Percentiles rank a stretch among this genome's conserved stretches.
phyloP scores from a whole-genome alignment of 2,113 vertebrate genomes.

The Corvus moneduloides region DNA sequence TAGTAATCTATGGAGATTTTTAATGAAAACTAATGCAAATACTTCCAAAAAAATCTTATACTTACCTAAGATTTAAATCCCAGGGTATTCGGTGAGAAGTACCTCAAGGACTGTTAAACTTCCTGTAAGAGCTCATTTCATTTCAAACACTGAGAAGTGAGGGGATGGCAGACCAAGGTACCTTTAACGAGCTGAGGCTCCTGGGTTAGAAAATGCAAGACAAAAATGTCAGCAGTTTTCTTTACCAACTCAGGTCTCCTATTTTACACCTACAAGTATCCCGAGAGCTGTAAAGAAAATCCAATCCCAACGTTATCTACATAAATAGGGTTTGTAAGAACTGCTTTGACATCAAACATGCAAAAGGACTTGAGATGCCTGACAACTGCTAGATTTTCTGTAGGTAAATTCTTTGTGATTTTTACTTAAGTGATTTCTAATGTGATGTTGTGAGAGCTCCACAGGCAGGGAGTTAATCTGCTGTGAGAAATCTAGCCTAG shows the following conservation, averaged over 20 bases:
- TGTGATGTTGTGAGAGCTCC: not conserved
- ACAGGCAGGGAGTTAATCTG: not conserved
- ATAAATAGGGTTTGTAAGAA: not conserved
- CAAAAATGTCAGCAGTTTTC: not conserved
- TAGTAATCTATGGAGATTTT: constrained; percentile 44
- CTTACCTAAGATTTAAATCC: constrained; percentile 24
- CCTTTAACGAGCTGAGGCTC: not conserved
- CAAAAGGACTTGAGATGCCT: constrained; percentile 14
- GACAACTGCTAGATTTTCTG: constrained; percentile 33
- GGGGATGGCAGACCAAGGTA: not conserved
- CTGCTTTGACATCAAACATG: constrained; percentile 2
- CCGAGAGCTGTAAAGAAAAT: not conserved
- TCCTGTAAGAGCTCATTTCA: constrained; percentile 29
- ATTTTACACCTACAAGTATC: not conserved
- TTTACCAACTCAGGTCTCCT: constrained; percentile 33
- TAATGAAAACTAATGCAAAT: constrained; percentile 58
- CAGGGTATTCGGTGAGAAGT: constrained; percentile 19
- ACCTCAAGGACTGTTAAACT: constrained; percentile 52
- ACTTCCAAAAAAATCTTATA: constrained; percentile 33
- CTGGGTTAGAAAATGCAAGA: not conserved
- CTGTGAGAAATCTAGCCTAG: constrained; percentile 15
- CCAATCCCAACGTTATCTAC: not conserved
- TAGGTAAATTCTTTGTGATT: constrained; percentile 38
- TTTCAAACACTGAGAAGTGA: not conserved
- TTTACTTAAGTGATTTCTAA: not conserved